Evolutionary conservation across 2,113 vertebrate species (phyloP).

Genomic region (Forbesichthys agassizii): DNA sequence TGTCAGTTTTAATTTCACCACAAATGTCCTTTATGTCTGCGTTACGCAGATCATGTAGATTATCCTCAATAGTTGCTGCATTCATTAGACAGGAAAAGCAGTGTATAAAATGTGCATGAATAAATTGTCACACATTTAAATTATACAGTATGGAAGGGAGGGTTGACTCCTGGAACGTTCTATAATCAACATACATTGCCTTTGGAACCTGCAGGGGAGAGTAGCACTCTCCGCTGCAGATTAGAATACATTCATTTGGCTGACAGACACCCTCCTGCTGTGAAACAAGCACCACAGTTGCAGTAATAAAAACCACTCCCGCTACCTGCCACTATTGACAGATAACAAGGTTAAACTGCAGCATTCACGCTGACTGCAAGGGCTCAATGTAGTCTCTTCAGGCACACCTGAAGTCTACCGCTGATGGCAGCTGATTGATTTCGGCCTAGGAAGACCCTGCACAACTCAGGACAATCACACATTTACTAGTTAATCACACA

Average conservation of each 20-base stretch:
- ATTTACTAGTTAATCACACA: conserved; percentile 13
- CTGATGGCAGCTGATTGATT: conserved; percentile 68
- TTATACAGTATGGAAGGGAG: too few relatives aligned
- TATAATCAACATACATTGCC: conserved; percentile 49
- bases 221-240: conserved; percentile 50
- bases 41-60: conserved; percentile 21
- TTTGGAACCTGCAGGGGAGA: conserved; percentile 30
- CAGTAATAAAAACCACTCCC: conserved; percentile 53
- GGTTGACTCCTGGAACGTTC: conserved; percentile 24
- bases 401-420: conserved; percentile 57
- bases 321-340: conserved; percentile 59
- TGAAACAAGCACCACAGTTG: conserved; percentile 45
- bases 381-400: conserved; percentile 35
- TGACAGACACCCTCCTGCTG: conserved; percentile 53
- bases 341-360: conserved; percentile 69
- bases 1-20: not conserved
- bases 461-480: not conserved
- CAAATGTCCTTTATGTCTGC: not conserved
- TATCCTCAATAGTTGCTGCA: conserved; percentile 5
- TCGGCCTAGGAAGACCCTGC: conserved; percentile 29
- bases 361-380: conserved; percentile 54
- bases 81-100: too few relatives aligned
- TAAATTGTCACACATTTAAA: too few relatives aligned
- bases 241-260: conserved; percentile 53
- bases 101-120: too few relatives aligned